phyloP scores from a whole-genome alignment of 1,140 invertebrate genomes.

The Agraylea sexmaculata region DNA sequence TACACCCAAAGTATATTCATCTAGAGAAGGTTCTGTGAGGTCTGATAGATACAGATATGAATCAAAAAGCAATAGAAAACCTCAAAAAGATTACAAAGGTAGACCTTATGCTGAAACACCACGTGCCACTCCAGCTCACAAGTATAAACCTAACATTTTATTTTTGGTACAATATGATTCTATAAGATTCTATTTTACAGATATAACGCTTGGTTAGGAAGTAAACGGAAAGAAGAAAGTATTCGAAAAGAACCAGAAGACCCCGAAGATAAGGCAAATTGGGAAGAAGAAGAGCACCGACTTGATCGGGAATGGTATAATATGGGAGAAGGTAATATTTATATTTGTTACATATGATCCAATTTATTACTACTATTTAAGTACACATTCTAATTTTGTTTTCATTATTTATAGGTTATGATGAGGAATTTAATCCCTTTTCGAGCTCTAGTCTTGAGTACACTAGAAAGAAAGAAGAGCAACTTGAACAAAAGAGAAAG shows the following conservation, averaged over 20 bases:
- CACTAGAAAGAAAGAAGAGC: conserved; percentile 80
- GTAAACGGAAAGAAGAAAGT: conserved; percentile 27
- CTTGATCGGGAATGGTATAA: conserved; percentile 95
- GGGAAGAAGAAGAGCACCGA: conserved; percentile 88
- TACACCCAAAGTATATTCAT: conserved; percentile 55
- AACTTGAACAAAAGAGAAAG: conserved; percentile 78
- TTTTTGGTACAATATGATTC: neutral
- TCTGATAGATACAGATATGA: conserved; percentile 21
- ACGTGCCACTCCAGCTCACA: conserved; percentile 74
- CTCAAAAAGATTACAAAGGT: conserved; percentile 37
- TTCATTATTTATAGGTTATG: conserved; percentile 46
- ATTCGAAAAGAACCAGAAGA: conserved; percentile 46
- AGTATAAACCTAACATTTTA: conserved; percentile 35
- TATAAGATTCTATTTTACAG: conserved; percentile 7
- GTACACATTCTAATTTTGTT: neutral
- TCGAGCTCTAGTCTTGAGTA: conserved; percentile 82
- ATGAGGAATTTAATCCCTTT: conserved; percentile 90
- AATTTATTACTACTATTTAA: too few species aligned
- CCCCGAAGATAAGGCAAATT: conserved; percentile 59
- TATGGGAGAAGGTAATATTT: conserved; percentile 65
- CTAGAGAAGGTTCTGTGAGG: conserved; percentile 35
- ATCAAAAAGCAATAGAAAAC: conserved; percentile 20
- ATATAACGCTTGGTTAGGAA: conserved; percentile 19
- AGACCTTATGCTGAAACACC: conserved; percentile 54
- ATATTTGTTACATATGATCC: too few species aligned